Percentiles rank a stretch among this genome's conserved stretches.
Evolutionary conservation across 1,140 invertebrate genomes (phyloP).

Genomic region (Belonocnema kinseyi): DNA sequence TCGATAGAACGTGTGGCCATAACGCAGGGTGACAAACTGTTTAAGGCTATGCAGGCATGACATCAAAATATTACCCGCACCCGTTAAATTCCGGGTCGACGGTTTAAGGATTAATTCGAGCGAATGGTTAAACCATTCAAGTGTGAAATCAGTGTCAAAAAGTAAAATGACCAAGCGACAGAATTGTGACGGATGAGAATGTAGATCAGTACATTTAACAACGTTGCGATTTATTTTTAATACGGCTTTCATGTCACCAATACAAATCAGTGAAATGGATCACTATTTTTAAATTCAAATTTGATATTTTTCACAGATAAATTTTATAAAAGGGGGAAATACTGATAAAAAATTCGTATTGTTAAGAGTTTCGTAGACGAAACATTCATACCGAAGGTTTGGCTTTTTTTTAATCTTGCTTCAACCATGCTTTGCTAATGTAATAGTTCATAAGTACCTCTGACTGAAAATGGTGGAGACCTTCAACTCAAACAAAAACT

Average conservation of each 20-base stretch:
- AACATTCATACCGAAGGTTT: too few species aligned
- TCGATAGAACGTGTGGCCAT: slow-evolving; percentile 17
- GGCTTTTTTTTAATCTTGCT: too few species aligned
- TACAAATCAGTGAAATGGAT: not conserved
- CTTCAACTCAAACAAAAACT: too few species aligned
- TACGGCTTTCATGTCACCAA: not conserved
- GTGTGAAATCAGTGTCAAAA: slow-evolving; percentile 53
- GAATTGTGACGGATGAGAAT: slow-evolving; percentile 45
- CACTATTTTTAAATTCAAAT: not conserved
- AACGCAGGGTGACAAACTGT: slow-evolving; percentile 43
- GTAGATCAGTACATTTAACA: slow-evolving; percentile 47
- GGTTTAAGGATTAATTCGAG: slow-evolving; percentile 53
- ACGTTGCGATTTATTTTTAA: slow-evolving; percentile 45
- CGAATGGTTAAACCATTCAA: slow-evolving; percentile 41
- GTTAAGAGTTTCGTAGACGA: too few species aligned
- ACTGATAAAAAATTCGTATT: too few species aligned
- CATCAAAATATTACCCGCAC: slow-evolving; percentile 50
- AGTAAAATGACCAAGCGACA: slow-evolving; percentile 43
- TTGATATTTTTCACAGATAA: not conserved
- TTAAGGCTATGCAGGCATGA: slow-evolving; percentile 42
- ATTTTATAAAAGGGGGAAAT: too few species aligned
- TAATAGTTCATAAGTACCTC: too few species aligned
- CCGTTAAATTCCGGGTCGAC: slow-evolving; percentile 47
- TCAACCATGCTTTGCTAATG: too few species aligned
- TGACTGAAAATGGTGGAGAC: too few species aligned